Evolutionary conservation across 2,113 vertebrate species (phyloP).

Genomic region (Microcebus lehilahytsara): DNA sequence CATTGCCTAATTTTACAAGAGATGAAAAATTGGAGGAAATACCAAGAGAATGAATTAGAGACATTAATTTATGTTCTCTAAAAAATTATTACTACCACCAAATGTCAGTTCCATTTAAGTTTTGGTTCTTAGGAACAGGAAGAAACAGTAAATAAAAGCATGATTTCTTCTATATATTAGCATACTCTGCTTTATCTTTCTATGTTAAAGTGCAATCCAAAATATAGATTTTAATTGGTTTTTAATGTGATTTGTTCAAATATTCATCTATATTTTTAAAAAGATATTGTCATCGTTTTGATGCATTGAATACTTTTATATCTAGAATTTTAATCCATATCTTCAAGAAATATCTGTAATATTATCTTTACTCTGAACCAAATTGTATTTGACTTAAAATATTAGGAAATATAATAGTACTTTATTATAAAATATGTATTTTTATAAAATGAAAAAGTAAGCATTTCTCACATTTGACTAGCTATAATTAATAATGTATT

Average conservation of each 20-base stretch:
- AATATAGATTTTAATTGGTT: neutral
- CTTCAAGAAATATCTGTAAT: neutral
- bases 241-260: neutral
- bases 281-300: neutral
- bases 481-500: slow-evolving; percentile 56
- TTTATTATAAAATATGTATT: slow-evolving; percentile 33
- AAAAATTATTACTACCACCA: slow-evolving; percentile 21
- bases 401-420: neutral
- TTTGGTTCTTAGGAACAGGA: neutral
- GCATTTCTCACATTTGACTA: slow-evolving; percentile 39
- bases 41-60: neutral
- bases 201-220: neutral
- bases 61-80: neutral
- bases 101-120: slow-evolving; percentile 9
- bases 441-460: slow-evolving; percentile 40
- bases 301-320: neutral
- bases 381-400: slow-evolving; percentile 43
- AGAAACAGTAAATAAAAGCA: neutral
- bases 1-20: neutral
- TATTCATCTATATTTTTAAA: neutral
- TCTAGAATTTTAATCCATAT: neutral
- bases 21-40: neutral
- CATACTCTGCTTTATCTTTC: neutral
- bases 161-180: neutral
- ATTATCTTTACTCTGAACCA: neutral